A percentile compares a stretch with the other conserved stretches of the same genome.
Evolutionary conservation across 2,888 invertebrate genomes (phyloP).

Genomic region (Andrena camellia): DNA sequence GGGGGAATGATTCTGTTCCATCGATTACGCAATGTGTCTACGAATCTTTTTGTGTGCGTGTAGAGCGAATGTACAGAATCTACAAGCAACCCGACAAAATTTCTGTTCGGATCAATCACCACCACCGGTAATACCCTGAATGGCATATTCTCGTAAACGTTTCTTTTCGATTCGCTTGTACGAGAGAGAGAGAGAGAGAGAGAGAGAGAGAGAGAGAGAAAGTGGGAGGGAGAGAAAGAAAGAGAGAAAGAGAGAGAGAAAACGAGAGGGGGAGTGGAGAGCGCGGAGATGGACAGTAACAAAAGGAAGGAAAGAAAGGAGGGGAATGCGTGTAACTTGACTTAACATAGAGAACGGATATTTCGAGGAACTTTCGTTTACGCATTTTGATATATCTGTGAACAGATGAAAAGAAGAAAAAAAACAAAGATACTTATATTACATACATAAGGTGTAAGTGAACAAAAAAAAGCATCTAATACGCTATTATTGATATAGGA

Average conservation of each 20-base stretch:
- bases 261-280: constrained; percentile 2
- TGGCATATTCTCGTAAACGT: constrained; percentile 87
- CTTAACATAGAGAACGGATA: constrained; percentile 71
- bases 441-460: constrained; percentile 84
- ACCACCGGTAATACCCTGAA: constrained; percentile 90
- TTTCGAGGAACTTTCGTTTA: constrained; percentile 81
- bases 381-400: constrained; percentile 83
- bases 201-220: constrained; percentile 12
- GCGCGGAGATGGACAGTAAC: constrained; percentile 23
- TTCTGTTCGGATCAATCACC: constrained; percentile 83
- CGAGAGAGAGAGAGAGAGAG: constrained; percentile 46
- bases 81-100: constrained; percentile 78
- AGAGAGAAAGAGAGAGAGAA: constrained; percentile 33
- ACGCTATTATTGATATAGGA: constrained; percentile 83
- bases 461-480: constrained; percentile 82
- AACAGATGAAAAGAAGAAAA: constrained; percentile 74
- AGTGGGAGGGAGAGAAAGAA: constrained; percentile 57
- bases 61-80: constrained; percentile 73
- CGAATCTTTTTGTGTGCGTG: constrained; percentile 65
- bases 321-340: constrained; percentile 52
- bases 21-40: constrained; percentile 70
- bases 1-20: constrained; percentile 13
- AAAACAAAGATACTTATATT: constrained; percentile 81
- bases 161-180: constrained; percentile 74
- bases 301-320: constrained; percentile 1